Percentiles rank a stretch among this genome's conserved stretches.
phyloP scores from a whole-genome alignment of 1,140 invertebrate genomes.

The Metaphire vulgaris region DNA sequence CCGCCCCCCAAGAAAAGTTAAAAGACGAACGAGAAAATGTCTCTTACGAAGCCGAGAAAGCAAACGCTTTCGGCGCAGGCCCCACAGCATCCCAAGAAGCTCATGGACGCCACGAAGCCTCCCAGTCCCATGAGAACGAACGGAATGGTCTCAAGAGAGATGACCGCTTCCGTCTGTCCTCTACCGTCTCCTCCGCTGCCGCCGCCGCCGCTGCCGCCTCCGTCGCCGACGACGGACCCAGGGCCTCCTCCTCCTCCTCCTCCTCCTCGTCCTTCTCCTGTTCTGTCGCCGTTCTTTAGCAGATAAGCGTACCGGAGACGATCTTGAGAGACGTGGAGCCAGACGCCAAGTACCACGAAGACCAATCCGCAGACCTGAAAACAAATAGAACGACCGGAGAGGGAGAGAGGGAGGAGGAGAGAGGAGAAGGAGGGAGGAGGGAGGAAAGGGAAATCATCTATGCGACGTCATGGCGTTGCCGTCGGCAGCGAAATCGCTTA shows the following conservation, averaged over 20 bases:
- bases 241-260: too few species aligned
- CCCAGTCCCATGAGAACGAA: conserved; percentile 36
- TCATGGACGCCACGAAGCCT: conserved; percentile 34
- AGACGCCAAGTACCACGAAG: conserved; percentile 3
- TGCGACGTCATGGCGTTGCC: neutral
- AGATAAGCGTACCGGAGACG: conserved; percentile 1
- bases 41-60: conserved; percentile 41
- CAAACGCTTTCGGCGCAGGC: conserved; percentile 36
- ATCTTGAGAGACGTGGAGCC: conserved; percentile 17
- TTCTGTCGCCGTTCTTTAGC: neutral
- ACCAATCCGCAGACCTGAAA: conserved; percentile 6
- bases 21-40: too few species aligned
- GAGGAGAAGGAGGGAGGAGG: too few species aligned
- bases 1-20: too few species aligned
- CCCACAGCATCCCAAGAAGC: conserved; percentile 41
- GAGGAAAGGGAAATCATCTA: neutral
- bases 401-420: too few species aligned
- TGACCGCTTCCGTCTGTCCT: neutral
- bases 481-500: too few species aligned
- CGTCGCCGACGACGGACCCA: too few species aligned
- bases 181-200: neutral
- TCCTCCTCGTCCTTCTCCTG: neutral
- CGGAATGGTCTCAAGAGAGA: conserved; percentile 14
- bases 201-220: neutral
- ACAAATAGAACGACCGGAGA: too few species aligned